phyloP scores from a whole-genome alignment of 2,113 vertebrate genomes.

The Theropithecus gelada region DNA sequence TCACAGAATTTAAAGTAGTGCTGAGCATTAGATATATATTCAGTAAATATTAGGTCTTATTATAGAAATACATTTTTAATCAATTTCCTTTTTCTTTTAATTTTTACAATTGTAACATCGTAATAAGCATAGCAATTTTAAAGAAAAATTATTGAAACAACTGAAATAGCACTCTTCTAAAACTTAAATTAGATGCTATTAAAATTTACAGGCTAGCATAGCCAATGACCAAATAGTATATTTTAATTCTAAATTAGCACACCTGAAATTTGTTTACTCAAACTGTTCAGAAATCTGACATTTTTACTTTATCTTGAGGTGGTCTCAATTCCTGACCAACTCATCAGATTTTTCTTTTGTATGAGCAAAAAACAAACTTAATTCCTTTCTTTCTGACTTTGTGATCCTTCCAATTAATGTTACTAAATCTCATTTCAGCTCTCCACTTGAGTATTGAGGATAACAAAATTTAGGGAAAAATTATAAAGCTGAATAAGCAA shows the following conservation, averaged over 20 bases:
- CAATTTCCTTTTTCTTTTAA: background rate
- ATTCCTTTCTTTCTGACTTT: background rate
- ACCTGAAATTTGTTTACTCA: background rate
- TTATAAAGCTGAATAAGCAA: background rate
- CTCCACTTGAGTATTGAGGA: background rate
- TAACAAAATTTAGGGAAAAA: background rate
- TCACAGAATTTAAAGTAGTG: background rate
- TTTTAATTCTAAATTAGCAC: conserved; percentile 23
- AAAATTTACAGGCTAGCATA: background rate
- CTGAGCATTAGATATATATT: background rate
- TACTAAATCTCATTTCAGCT: background rate
- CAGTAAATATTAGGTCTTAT: background rate
- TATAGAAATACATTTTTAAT: background rate
- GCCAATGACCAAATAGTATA: background rate
- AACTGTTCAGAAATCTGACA: background rate
- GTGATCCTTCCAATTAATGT: background rate
- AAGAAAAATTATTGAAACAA: background rate
- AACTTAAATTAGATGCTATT: background rate
- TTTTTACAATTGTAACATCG: background rate
- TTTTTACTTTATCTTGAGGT: background rate
- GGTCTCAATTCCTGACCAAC: background rate
- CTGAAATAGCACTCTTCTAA: background rate
- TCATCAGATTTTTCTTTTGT: background rate
- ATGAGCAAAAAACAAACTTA: background rate
- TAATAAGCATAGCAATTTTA: background rate